These are phyloP conservation scores for Ormyrus pomaceus DNA, from an alignment of 2,888 invertebrate genomes.

Conservation along the genomic window DNA sequence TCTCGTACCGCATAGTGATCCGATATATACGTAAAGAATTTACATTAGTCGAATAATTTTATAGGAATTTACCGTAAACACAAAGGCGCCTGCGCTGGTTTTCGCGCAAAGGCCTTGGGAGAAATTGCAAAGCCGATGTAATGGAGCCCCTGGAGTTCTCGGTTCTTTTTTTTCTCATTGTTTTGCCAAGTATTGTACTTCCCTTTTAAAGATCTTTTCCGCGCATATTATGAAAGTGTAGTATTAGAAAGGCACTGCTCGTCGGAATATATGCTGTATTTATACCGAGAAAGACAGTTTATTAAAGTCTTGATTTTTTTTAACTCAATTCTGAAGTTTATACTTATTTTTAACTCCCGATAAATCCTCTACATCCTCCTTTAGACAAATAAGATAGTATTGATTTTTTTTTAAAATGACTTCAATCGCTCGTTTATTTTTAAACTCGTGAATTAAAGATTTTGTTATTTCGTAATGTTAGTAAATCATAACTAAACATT, in stretches of 20 bases:
- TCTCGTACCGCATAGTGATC: too few species aligned
- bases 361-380: background rate
- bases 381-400: too few species aligned
- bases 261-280: constrained; percentile 38
- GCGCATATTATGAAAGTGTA: background rate
- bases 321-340: background rate
- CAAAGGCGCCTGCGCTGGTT: too few species aligned
- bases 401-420: too few species aligned
- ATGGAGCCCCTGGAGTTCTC: background rate
- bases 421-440: too few species aligned
- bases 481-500: too few species aligned
- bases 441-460: too few species aligned
- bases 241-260: constrained; percentile 22
- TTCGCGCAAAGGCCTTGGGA: too few species aligned
- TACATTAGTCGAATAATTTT: too few species aligned
- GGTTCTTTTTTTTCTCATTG: background rate
- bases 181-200: constrained; percentile 8
- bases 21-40: too few species aligned
- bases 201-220: background rate
- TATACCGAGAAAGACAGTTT: constrained; percentile 38
- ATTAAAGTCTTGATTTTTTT: constrained; percentile 51
- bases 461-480: too few species aligned
- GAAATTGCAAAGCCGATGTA: background rate
- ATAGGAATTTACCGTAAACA: too few species aligned
- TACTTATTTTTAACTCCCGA: background rate